Evolutionary conservation across 2,113 vertebrate genomes (phyloP).

Genomic region (Suncus etruscus): DNA sequence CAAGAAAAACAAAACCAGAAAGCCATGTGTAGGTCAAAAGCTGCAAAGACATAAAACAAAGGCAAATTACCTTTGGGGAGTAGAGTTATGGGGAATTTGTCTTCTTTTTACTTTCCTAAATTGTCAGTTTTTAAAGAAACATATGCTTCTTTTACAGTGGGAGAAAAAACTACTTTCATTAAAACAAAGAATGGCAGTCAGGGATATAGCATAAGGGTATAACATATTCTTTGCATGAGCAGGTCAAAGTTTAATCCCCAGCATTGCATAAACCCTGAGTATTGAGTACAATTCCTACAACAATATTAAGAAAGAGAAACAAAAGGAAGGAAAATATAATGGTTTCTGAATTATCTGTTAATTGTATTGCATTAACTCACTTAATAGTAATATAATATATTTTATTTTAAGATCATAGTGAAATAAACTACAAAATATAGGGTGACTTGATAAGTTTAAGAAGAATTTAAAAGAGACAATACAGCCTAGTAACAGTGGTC

Average conservation of each 20-base stretch:
- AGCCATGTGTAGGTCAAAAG: neutral
- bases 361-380: neutral
- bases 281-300: no score
- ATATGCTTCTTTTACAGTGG: neutral
- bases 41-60: constrained; percentile 46
- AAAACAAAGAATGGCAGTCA: no score
- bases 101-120: constrained; percentile 29
- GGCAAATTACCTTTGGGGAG: neutral
- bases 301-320: no score
- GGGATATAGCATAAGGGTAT: no score
- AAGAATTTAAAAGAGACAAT: constrained; percentile 31
- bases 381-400: neutral
- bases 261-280: no score
- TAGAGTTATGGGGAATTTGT: neutral
- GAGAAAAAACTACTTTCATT: neutral
- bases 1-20: constrained; percentile 52
- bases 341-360: neutral
- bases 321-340: neutral
- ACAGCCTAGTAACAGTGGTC: no score
- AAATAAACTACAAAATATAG: neutral
- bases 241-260: no score
- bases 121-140: constrained; percentile 19
- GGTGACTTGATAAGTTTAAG: neutral
- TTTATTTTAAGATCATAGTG: neutral
- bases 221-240: no score